phyloP scores from a whole-genome alignment of 2,888 invertebrate genomes.

The Strigamia transsilvanica region DNA sequence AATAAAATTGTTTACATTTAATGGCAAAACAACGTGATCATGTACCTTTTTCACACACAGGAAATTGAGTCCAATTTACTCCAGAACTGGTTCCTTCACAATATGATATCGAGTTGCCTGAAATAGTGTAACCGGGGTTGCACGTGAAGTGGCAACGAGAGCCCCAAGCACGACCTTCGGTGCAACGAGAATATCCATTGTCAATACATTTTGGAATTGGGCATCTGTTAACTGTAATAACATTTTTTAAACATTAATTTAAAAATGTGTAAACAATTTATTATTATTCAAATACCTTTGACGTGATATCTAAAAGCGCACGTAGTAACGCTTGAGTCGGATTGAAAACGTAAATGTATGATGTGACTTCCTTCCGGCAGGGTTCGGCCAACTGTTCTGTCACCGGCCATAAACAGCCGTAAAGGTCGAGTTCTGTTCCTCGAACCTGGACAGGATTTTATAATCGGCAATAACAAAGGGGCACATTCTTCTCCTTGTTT shows the following conservation, averaged over 20 bases:
- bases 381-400: neutral
- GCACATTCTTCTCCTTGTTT: constrained; percentile 32
- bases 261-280: neutral
- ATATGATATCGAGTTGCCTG: neutral
- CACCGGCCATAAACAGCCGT: neutral
- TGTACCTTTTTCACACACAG: neutral
- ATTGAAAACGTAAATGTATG: neutral
- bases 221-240: constrained; percentile 35
- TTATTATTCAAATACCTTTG: constrained; percentile 12
- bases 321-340: neutral
- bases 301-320: constrained; percentile 40
- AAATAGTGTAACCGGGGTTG: neutral
- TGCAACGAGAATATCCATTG: constrained; percentile 6
- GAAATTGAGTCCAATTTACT: neutral
- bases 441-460: constrained; percentile 24
- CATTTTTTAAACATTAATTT: neutral
- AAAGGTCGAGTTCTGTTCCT: neutral
- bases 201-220: neutral
- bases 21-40: neutral
- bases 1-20: no score
- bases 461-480: neutral
- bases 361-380: constrained; percentile 44
- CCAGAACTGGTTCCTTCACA: neutral
- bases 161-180: constrained; percentile 29
- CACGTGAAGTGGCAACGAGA: constrained; percentile 23